These are phyloP conservation scores for Chymomyza fuscimana DNA, from an alignment of 2,888 invertebrate species.

Conservation along the genomic window DNA sequence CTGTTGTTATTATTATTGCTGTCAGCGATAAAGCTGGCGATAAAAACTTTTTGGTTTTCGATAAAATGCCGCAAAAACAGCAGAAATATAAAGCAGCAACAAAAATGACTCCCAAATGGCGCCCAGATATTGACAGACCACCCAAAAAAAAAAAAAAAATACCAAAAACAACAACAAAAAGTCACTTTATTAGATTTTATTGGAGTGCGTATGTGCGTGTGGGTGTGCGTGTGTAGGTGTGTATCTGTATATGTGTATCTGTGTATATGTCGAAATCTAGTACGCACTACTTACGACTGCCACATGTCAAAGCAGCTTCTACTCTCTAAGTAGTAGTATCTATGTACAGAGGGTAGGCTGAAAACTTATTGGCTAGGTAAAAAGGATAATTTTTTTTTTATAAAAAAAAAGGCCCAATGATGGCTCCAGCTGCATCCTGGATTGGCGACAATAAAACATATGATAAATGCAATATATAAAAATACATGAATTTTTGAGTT, in stretches of 20 bases:
- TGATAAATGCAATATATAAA: too few species aligned
- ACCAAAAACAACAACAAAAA: background rate
- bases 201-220: background rate
- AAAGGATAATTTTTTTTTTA: too few species aligned
- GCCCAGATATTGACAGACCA: background rate
- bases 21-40: constrained; percentile 1
- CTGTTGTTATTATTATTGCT: constrained; percentile 1
- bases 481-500: too few species aligned
- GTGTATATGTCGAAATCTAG: background rate
- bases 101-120: background rate
- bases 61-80: constrained; percentile 4
- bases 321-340: background rate
- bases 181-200: background rate
- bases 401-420: too few species aligned
- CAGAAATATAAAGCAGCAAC: background rate
- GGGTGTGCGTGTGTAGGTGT: background rate
- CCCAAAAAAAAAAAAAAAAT: background rate
- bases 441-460: too few species aligned
- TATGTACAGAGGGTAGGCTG: background rate
- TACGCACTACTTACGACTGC: background rate
- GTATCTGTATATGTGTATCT: too few species aligned
- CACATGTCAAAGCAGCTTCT: background rate
- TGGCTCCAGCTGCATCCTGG: too few species aligned
- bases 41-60: background rate
- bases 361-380: too few species aligned